Conservation (phyloP, 1,140 invertebrate genomes). For the Rhopalosiphum maidis region DNA sequence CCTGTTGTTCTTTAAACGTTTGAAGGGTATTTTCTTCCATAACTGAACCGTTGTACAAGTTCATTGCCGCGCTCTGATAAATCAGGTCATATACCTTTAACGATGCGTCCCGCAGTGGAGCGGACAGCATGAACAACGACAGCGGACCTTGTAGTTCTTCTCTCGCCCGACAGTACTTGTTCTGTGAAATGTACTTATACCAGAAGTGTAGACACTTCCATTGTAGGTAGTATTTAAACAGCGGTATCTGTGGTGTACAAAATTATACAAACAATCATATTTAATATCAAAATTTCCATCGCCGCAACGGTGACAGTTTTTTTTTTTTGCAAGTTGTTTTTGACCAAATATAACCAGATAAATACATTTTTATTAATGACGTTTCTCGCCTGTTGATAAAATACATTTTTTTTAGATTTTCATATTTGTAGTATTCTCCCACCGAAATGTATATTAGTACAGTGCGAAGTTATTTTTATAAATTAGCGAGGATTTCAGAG, state of each 20-base stretch:
- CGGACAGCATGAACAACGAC: not conserved
- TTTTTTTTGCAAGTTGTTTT: too few species aligned
- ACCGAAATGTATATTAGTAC: too few species aligned
- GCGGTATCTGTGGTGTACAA: not conserved
- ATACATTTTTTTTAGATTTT: too few species aligned
- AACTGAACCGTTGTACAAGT: not conserved
- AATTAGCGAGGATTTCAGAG: not conserved
- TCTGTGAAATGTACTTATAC: constrained; percentile 27
- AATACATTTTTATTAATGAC: too few species aligned
- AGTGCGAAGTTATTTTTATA: too few species aligned
- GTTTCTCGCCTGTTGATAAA: too few species aligned
- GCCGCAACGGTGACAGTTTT: too few species aligned
- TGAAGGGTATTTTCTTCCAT: constrained; percentile 3
- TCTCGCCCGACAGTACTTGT: not conserved
- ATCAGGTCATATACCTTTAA: not conserved
- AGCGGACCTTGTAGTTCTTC: constrained; percentile 14
- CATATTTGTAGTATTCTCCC: too few species aligned
- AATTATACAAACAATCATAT: not conserved
- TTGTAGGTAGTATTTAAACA: constrained; percentile 5
- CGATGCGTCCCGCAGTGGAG: not conserved
- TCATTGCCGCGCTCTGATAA: not conserved
- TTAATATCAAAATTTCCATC: not conserved
- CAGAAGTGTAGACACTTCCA: constrained; percentile 37
- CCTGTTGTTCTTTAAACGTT: constrained; percentile 31
- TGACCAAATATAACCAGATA: too few species aligned